These are phyloP conservation scores for Latrodectus elegans DNA, from an alignment of 2,888 invertebrate genomes.

Conservation along the genomic window DNA sequence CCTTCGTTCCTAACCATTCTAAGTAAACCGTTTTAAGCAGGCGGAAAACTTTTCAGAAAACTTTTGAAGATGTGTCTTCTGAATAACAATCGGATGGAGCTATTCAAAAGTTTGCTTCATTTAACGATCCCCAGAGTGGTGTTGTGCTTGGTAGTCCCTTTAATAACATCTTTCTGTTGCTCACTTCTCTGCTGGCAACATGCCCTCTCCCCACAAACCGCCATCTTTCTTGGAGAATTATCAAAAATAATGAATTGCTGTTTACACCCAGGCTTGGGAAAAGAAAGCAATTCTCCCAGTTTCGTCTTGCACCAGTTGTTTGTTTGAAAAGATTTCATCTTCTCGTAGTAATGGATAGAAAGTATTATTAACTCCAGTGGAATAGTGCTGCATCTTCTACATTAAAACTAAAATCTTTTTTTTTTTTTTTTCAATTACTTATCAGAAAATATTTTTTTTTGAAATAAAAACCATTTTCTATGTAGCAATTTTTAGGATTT, in stretches of 20 bases:
- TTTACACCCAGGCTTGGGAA: slow-evolving; percentile 37
- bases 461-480: no score
- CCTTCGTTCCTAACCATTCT: slow-evolving; percentile 7
- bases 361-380: no score
- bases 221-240: slow-evolving; percentile 46
- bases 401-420: no score
- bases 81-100: slow-evolving; percentile 52
- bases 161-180: slow-evolving; percentile 56
- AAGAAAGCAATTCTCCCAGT: slow-evolving; percentile 15
- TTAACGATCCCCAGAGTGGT: slow-evolving; percentile 32
- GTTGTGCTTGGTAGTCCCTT: slow-evolving; percentile 4
- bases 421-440: no score
- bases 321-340: slow-evolving; percentile 40
- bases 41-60: slow-evolving; percentile 62
- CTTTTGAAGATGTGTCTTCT: slow-evolving; percentile 31
- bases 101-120: slow-evolving; percentile 34
- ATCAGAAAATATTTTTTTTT: no score
- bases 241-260: slow-evolving; percentile 67
- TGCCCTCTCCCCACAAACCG: slow-evolving; percentile 5
- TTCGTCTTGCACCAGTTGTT: slow-evolving; percentile 7
- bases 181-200: not conserved
- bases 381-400: no score
- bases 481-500: no score
- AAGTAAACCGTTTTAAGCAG: slow-evolving; percentile 57
- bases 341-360: not conserved